Conservation (phyloP, 2,888 invertebrate genomes). For the Sminthurinus aureus region DNA sequence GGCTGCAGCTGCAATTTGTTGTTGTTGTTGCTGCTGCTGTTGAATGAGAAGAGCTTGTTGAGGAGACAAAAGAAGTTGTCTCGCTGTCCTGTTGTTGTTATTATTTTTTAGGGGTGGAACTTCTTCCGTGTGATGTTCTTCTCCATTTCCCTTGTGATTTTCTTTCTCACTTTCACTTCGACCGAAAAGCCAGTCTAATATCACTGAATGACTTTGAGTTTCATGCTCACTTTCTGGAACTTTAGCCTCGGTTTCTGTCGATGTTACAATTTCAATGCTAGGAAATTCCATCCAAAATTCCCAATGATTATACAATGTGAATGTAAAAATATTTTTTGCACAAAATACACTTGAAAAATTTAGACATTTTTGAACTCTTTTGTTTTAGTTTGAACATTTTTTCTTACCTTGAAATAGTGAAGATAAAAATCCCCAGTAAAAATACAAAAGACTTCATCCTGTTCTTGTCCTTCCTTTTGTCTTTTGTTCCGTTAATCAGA, state of each 20-base stretch:
- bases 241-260: not conserved
- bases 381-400: not conserved
- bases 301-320: not conserved
- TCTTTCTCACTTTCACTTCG: not conserved
- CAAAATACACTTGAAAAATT: not conserved
- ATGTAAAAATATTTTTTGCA: not conserved
- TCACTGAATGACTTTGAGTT: not conserved
- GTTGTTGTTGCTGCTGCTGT: constrained; percentile 22
- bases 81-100: not conserved
- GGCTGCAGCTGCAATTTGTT: constrained; percentile 34
- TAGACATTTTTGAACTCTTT: not conserved
- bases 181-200: constrained; percentile 9
- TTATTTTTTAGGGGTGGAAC: not conserved
- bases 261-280: not conserved
- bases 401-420: not conserved
- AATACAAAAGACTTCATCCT: not conserved
- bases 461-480: not conserved
- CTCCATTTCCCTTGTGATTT: not conserved
- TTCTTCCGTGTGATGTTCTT: not conserved
- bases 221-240: not conserved
- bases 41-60: constrained; percentile 20
- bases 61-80: constrained; percentile 14
- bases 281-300: not conserved
- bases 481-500: not conserved
- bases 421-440: not conserved